Percentiles rank a stretch among this genome's conserved stretches.
These are phyloP conservation scores for Andrena haemorrhoa DNA, from an alignment of 2,888 invertebrate genomes.

Conservation along the genomic window DNA sequence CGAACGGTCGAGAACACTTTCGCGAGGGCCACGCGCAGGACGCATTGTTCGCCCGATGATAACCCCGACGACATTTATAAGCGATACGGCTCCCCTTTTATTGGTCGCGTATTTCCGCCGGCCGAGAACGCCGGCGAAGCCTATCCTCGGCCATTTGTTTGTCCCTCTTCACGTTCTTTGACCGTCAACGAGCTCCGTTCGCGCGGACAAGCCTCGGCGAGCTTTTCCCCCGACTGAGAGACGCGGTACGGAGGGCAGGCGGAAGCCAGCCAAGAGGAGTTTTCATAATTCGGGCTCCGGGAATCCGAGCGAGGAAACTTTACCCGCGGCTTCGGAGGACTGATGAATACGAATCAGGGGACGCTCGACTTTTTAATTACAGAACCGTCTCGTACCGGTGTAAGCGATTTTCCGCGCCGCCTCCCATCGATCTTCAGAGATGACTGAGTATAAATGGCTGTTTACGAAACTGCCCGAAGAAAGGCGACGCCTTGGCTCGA, in stretches of 20 bases:
- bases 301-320: conserved; percentile 35
- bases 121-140: neutral
- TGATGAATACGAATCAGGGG: conserved; percentile 69
- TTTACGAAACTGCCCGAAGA: conserved; percentile 44
- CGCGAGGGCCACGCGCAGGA: neutral
- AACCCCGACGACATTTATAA: conserved; percentile 66
- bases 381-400: conserved; percentile 44
- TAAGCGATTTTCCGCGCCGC: conserved; percentile 64
- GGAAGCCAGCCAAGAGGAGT: conserved; percentile 9
- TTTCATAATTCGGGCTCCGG: conserved; percentile 40
- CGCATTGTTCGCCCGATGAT: conserved; percentile 50
- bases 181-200: neutral
- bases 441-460: conserved; percentile 47
- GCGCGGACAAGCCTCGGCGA: neutral
- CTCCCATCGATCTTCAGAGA: conserved; percentile 52
- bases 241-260: conserved; percentile 9
- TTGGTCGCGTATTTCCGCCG: conserved; percentile 51
- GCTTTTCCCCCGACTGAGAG: neutral
- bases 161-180: neutral
- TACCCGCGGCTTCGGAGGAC: conserved; percentile 19
- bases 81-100: conserved; percentile 64
- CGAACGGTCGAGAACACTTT: conserved; percentile 27
- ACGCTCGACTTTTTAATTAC: conserved; percentile 65
- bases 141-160: neutral
- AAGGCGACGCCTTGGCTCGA: conserved; percentile 18